Conservation (phyloP, 2,888 invertebrate species). For the Gortyna flavago region DNA sequence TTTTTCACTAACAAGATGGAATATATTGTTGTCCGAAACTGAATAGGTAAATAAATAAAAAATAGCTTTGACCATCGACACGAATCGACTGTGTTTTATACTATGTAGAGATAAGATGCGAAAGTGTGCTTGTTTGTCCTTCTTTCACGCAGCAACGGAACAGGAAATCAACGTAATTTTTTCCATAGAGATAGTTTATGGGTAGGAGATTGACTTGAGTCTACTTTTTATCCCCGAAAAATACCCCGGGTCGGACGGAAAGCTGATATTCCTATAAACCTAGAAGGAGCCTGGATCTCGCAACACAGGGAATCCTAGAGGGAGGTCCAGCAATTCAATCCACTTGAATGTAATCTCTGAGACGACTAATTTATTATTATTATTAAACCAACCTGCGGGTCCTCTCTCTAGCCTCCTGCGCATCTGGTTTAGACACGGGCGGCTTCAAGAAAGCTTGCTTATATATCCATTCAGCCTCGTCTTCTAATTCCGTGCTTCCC, state of each 20-base stretch:
- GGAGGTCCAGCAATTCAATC: neutral
- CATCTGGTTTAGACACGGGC: constrained; percentile 93
- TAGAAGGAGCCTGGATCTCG: neutral
- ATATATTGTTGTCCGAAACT: too few relatives aligned
- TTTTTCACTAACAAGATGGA: too few relatives aligned
- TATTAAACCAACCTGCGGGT: constrained; percentile 76
- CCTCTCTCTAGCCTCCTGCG: constrained; percentile 90
- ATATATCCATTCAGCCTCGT: constrained; percentile 99
- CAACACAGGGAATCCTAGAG: neutral
- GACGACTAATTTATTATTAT: too few relatives aligned
- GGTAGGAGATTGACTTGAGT: too few relatives aligned
- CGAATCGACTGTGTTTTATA: neutral
- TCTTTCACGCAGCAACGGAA: neutral
- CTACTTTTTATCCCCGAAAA: neutral
- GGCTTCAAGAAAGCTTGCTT: constrained; percentile 97
- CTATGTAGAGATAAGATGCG: neutral
- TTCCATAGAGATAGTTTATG: neutral
- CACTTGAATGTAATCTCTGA: neutral
- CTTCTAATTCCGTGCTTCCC: constrained; percentile 96
- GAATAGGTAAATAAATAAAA: too few relatives aligned
- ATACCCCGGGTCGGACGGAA: too few relatives aligned
- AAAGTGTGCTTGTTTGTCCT: neutral
- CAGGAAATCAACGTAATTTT: neutral
- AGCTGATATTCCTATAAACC: neutral
- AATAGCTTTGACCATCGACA: neutral